Conservation (phyloP, 2,113 vertebrate genomes). For the Dunckerocampus dactyliophorus region DNA sequence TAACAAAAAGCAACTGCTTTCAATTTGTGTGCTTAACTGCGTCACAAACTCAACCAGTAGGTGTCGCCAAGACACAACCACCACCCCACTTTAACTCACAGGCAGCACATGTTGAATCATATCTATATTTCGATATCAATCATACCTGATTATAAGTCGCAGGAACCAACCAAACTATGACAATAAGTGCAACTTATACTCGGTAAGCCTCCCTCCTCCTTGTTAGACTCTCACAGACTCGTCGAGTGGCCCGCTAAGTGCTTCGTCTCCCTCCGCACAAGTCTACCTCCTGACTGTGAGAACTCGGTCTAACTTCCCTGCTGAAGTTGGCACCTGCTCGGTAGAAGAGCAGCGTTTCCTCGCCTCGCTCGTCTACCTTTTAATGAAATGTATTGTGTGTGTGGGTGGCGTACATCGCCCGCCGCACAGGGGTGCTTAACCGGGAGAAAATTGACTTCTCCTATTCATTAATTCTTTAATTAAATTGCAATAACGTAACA, state of each 20-base stretch:
- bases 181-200: too few species aligned
- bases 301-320: not conserved
- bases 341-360: not conserved
- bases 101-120: too few species aligned
- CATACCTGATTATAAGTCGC: too few species aligned
- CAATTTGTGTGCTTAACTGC: too few species aligned
- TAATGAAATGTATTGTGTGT: constrained; percentile 4
- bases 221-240: too few species aligned
- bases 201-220: too few species aligned
- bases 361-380: not conserved
- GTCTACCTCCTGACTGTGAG: not conserved
- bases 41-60: too few species aligned
- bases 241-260: not conserved
- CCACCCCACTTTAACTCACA: too few species aligned
- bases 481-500: constrained; percentile 40
- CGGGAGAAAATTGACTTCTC: constrained; percentile 35
- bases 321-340: not conserved
- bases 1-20: too few species aligned
- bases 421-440: constrained; percentile 13
- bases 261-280: not conserved
- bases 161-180: not conserved
- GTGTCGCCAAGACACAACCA: too few species aligned
- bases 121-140: too few species aligned
- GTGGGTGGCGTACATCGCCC: constrained; percentile 6
- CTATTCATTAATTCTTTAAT: constrained; percentile 48